Percentiles rank a stretch among this genome's conserved stretches.
Evolutionary conservation across 1,140 invertebrate genomes (phyloP).

Genomic region (Atta colombica): DNA sequence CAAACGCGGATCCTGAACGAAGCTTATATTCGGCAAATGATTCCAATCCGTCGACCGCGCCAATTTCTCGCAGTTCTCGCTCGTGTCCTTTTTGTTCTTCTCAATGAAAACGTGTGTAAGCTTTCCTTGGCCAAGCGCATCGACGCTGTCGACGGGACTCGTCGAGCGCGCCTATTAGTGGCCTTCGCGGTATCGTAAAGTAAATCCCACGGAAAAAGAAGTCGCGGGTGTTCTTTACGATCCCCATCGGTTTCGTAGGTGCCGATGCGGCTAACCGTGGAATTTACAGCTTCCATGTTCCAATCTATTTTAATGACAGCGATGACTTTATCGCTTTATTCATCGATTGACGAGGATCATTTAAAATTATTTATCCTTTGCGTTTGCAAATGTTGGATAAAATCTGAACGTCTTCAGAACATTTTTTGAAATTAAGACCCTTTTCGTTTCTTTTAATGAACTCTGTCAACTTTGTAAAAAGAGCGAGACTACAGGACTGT

Average conservation of each 20-base stretch:
- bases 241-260: slow-evolving; percentile 10
- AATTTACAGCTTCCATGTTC: slow-evolving; percentile 62
- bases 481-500: no score
- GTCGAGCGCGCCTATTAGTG: slow-evolving; percentile 58
- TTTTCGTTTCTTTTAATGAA: not conserved
- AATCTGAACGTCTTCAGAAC: not conserved
- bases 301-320: slow-evolving; percentile 57
- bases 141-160: slow-evolving; percentile 37
- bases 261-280: not conserved
- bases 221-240: slow-evolving; percentile 56
- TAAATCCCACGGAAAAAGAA: slow-evolving; percentile 55
- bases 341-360: not conserved
- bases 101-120: slow-evolving; percentile 46
- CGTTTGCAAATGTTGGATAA: not conserved
- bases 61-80: slow-evolving; percentile 15
- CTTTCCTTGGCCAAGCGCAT: slow-evolving; percentile 55
- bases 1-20: not conserved
- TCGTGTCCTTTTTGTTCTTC: slow-evolving; percentile 38
- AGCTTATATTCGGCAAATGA: not conserved
- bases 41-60: not conserved
- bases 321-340: slow-evolving; percentile 2
- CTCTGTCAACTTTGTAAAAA: not conserved
- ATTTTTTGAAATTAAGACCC: not conserved
- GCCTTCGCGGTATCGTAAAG: slow-evolving; percentile 68
- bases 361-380: not conserved